A percentile compares a stretch with the other conserved stretches of the same genome.
Evolutionary conservation across 2,888 invertebrate genomes (phyloP).

Genomic region (Drosophila ezoana): DNA sequence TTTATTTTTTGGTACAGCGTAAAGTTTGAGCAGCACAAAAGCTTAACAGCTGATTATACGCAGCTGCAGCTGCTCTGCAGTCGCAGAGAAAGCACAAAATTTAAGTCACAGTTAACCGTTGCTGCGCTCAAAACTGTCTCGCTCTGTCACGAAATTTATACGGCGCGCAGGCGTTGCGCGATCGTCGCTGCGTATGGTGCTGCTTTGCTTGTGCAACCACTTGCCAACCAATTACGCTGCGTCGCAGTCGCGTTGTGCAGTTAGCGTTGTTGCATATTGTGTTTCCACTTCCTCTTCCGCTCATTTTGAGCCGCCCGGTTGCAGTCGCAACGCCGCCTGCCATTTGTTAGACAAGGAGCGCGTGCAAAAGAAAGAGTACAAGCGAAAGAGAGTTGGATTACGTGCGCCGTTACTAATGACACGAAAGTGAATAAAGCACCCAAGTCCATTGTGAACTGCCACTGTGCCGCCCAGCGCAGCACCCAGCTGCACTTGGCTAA

Average conservation of each 20-base stretch:
- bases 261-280: slow-evolving; percentile 70
- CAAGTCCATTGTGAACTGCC: slow-evolving; percentile 34
- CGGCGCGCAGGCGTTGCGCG: slow-evolving; percentile 29
- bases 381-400: slow-evolving; percentile 57
- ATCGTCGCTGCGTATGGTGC: slow-evolving; percentile 33
- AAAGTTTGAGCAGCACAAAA: slow-evolving; percentile 21
- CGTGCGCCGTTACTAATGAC: slow-evolving; percentile 74
- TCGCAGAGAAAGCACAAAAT: slow-evolving; percentile 51
- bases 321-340: slow-evolving; percentile 36
- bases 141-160: slow-evolving; percentile 36
- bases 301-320: slow-evolving; percentile 49
- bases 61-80: slow-evolving; percentile 37
- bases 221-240: slow-evolving; percentile 71
- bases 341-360: slow-evolving; percentile 32
- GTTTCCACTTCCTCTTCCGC: slow-evolving; percentile 78
- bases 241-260: slow-evolving; percentile 52
- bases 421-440: slow-evolving; percentile 72
- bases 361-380: slow-evolving; percentile 13
- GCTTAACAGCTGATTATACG: slow-evolving; percentile 40
- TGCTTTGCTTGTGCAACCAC: slow-evolving; percentile 70
- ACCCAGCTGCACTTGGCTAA: slow-evolving; percentile 40
- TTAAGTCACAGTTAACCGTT: slow-evolving; percentile 45
- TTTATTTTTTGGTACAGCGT: slow-evolving; percentile 2
- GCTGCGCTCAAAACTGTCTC: slow-evolving; percentile 45
- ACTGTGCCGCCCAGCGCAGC: slow-evolving; percentile 42